Evolutionary conservation across 2,113 vertebrate species (phyloP).

Genomic region (Ochotona princeps): DNA sequence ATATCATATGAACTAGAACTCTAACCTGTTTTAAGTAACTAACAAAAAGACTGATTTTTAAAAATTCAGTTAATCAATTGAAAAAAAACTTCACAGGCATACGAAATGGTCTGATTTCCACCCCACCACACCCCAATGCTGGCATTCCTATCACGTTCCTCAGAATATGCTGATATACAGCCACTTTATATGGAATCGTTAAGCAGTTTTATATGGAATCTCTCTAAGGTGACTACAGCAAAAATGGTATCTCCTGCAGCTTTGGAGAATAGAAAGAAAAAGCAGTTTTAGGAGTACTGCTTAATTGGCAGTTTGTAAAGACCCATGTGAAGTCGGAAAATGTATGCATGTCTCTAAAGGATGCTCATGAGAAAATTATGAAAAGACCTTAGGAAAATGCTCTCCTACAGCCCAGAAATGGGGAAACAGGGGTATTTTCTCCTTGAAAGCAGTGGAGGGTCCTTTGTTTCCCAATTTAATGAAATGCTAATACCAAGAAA

Average conservation of each 20-base stretch:
- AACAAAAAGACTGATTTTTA: neutral
- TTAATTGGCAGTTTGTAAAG: neutral
- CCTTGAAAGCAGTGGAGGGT: conserved; percentile 53
- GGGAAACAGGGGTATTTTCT: conserved; percentile 64
- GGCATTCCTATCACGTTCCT: conserved; percentile 6
- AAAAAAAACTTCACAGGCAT: neutral
- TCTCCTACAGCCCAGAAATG: neutral
- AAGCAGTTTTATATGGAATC: conserved; percentile 7
- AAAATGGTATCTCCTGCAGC: conserved; percentile 32
- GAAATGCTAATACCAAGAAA: conserved; percentile 60
- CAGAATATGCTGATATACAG: neutral
- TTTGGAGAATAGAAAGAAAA: neutral
- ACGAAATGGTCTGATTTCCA: conserved; percentile 24
- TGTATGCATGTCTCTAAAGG: accelerated
- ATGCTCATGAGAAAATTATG: neutral
- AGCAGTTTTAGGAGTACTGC: neutral
- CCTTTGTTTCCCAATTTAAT: conserved; percentile 80
- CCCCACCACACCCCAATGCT: neutral
- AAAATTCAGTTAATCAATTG: conserved; percentile 47
- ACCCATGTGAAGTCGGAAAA: conserved; percentile 48
- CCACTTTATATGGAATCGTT: conserved; percentile 18
- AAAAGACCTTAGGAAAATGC: neutral
- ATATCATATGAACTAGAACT: too few species aligned
- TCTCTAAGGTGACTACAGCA: conserved; percentile 10
- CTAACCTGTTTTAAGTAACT: too few species aligned